Conservation (phyloP, 37 sponge, comb jelly and placozoan genomes). For the Cladorhizidae sp. region DNA sequence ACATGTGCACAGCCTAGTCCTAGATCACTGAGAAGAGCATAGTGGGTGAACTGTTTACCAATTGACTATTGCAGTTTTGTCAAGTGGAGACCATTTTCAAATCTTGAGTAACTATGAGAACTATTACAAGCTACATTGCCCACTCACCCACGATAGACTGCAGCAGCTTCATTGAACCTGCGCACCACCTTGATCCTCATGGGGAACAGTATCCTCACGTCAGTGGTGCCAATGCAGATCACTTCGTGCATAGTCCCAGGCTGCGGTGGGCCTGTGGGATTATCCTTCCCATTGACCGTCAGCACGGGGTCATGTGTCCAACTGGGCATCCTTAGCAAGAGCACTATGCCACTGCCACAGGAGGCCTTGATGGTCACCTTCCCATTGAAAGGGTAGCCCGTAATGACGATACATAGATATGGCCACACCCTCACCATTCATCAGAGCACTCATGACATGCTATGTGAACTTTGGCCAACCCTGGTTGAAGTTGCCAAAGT, state of each 20-base stretch:
- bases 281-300: constrained; percentile 10
- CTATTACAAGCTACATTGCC: not conserved
- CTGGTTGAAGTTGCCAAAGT: constrained; percentile 89
- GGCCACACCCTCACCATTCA: constrained; percentile 19
- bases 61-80: no score
- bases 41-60: no score
- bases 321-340: constrained; percentile 63
- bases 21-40: no score
- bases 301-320: constrained; percentile 55
- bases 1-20: no score
- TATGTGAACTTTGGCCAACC: constrained; percentile 81
- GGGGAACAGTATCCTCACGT: constrained; percentile 18
- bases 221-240: constrained; percentile 7
- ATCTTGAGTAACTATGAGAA: no score
- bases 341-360: constrained; percentile 6
- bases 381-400: constrained; percentile 67
- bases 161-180: constrained; percentile 69
- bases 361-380: constrained; percentile 13
- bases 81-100: no score
- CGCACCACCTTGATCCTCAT: constrained; percentile 43
- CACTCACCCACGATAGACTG: constrained; percentile 63
- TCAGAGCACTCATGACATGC: constrained; percentile 41
- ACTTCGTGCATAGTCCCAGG: constrained; percentile 35
- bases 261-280: not conserved
- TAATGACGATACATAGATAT: constrained; percentile 49